These are phyloP conservation scores for Bubo blakistoni DNA, from an alignment of 2,113 vertebrate species.

Conservation along the genomic window DNA sequence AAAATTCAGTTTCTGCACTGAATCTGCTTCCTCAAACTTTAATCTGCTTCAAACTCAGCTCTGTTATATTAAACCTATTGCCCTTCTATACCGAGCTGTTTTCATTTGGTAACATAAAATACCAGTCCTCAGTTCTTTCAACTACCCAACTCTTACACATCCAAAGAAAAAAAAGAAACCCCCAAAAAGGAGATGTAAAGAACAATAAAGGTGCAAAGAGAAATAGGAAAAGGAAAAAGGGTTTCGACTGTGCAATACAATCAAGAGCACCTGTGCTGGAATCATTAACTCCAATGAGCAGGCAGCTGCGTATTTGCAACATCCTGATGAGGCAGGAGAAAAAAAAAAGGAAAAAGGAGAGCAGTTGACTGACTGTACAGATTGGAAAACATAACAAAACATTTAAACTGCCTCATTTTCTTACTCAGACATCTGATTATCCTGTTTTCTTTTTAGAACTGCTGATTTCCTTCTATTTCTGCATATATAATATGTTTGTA, in stretches of 20 bases:
- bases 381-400: background rate
- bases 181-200: background rate
- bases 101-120: background rate
- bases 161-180: background rate
- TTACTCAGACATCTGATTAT: background rate
- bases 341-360: background rate
- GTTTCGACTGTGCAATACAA: background rate
- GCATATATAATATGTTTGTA: background rate
- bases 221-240: background rate
- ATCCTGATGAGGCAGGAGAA: background rate
- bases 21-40: background rate
- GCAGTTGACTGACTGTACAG: background rate
- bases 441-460: background rate
- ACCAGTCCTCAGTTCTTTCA: background rate
- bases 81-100: background rate
- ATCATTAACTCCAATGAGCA: conserved; percentile 17
- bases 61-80: background rate
- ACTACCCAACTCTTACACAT: background rate
- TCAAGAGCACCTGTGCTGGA: background rate
- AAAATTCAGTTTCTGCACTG: background rate
- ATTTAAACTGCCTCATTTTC: background rate
- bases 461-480: background rate
- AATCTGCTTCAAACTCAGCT: background rate
- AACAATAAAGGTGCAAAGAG: background rate
- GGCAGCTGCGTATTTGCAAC: conserved; percentile 1